A percentile compares a stretch with the other conserved stretches of the same genome.
Evolutionary conservation across 2,113 vertebrate genomes (phyloP).

Genomic region (Myocastor coypus): DNA sequence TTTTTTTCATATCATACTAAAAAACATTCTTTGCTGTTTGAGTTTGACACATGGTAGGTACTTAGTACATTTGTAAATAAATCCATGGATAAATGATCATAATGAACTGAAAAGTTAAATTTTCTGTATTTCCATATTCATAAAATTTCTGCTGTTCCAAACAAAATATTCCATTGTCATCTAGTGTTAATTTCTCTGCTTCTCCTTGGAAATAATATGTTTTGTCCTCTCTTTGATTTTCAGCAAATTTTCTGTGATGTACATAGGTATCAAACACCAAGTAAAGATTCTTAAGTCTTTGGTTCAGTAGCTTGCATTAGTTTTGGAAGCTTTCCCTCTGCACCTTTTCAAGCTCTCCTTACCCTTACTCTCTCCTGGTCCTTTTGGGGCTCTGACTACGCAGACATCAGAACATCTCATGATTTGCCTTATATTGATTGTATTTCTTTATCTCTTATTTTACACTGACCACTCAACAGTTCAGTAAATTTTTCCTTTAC

Average conservation of each 20-base stretch:
- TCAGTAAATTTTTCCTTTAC: neutral
- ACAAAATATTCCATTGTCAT: neutral
- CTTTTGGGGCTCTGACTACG: neutral
- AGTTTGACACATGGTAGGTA: no score
- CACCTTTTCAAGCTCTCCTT: neutral
- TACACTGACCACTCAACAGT: neutral
- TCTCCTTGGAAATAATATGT: neutral
- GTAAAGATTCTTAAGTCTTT: constrained; percentile 17
- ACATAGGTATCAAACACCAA: neutral
- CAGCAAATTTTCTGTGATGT: neutral
- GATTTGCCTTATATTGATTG: neutral
- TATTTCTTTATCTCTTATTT: neutral
- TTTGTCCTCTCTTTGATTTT: constrained; percentile 42
- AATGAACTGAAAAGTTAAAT: no score
- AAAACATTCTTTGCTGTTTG: neutral
- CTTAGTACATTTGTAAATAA: no score
- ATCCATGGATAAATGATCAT: no score
- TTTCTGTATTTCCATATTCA: no score
- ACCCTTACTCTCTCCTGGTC: neutral
- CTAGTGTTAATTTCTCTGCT: neutral
- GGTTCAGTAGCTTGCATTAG: neutral
- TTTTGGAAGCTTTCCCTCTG: neutral
- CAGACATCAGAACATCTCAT: neutral
- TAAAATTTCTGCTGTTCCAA: no score
- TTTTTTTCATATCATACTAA: neutral